Evolutionary conservation across 2,888 invertebrate genomes (phyloP), one percentile per base, ranked within the genome.

Genomic region (Drosophila stalkeri): DNA sequence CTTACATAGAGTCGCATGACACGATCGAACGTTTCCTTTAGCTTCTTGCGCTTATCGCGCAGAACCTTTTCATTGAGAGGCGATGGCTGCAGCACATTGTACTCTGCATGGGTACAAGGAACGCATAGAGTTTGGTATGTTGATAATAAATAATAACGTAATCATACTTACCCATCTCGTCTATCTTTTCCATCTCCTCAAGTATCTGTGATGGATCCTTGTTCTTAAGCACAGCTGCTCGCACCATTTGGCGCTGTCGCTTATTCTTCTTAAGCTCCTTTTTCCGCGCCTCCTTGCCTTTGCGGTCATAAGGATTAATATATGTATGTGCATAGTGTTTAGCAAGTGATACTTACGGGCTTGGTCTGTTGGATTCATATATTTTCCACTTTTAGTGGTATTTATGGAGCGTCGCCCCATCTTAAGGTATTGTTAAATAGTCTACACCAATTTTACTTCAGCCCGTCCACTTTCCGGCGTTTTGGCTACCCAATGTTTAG

Each of bases 301-400:
- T 60, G 43, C 51, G 39, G 55, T 31, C 27, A 59, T 18, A 18
- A 41, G 44, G 27, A 37, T 46, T 37, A 12, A 12, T 11, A 20
- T 9, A 23, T 59, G 11, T 16, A 23, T 61, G 14, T n/a, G 3
- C 4, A 3, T 37, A 16, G n/a, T 2, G 7, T 14, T 6, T 4
- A 11, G 5, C 23, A 16, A 12, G 9, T 43, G 14, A 12, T 61
- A 96, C 98, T 96, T 95, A 98, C 99, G 95, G 71, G 99, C 99
- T 96, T 99, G 99, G 93, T 99, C 99, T 7, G 99, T 99, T 46
- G 99, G 99, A 94, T 99, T 99, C 99, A 99, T 99, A 91, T 98
- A 99, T 95, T 99, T 99, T 93, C 99, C 99, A 98, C 99, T 99
- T 95, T 99, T 99, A 63, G 99, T 99, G 96, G 99, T 99, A 94